Percentiles rank a stretch among this genome's conserved stretches.
phyloP scores from a whole-genome alignment of 2,797 vertebrate species.

The Craterocephalus amniculus region DNA sequence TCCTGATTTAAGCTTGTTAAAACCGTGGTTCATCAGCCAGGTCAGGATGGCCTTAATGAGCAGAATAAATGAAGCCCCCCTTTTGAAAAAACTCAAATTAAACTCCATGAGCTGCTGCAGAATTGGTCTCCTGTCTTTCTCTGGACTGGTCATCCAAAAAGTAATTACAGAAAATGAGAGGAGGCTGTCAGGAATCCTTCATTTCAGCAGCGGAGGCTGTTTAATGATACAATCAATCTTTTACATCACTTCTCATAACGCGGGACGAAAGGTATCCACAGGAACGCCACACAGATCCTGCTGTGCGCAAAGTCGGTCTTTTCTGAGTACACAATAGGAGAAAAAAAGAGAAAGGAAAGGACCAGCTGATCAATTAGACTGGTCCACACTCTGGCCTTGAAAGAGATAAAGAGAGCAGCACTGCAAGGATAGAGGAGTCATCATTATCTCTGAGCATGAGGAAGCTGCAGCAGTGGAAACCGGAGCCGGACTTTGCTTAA shows the following conservation, averaged over 20 bases:
- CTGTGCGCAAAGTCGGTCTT: slow-evolving; percentile 23
- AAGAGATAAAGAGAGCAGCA: slow-evolving; percentile 40
- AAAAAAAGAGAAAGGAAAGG: neutral
- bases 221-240: slow-evolving; percentile 53
- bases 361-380: slow-evolving; percentile 49
- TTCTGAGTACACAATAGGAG: slow-evolving; percentile 14
- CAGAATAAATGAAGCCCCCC: slow-evolving; percentile 38
- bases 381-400: slow-evolving; percentile 40
- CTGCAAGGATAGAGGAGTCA: slow-evolving; percentile 41
- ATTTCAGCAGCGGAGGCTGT: slow-evolving; percentile 31
- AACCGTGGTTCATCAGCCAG: slow-evolving; percentile 47
- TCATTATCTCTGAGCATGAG: slow-evolving; percentile 66
- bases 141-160: slow-evolving; percentile 47
- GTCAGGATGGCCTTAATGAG: slow-evolving; percentile 56
- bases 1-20: slow-evolving; percentile 64
- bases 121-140: slow-evolving; percentile 11
- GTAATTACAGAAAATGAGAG: slow-evolving; percentile 54
- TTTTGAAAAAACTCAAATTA: slow-evolving; percentile 63
- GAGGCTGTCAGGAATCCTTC: slow-evolving; percentile 22
- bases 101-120: slow-evolving; percentile 44
- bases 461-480: slow-evolving; percentile 48
- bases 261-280: neutral
- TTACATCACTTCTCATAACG: too few species aligned
- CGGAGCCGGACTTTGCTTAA: neutral
- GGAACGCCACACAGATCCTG: slow-evolving; percentile 1